phyloP scores from a whole-genome alignment of 2,888 invertebrate species.

The Temnothorax ravouxi region DNA sequence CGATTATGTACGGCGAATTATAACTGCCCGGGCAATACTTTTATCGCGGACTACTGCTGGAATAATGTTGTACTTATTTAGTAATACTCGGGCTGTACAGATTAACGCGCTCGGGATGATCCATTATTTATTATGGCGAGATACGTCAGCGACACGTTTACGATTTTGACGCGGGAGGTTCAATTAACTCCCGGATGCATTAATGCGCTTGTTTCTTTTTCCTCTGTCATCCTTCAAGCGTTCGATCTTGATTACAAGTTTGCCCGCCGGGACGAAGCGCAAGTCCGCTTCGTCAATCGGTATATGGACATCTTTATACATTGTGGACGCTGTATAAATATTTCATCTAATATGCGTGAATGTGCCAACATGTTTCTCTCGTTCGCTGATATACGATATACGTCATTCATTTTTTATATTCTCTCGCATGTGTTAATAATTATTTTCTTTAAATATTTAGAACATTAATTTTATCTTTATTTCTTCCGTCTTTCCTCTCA shows the following conservation, averaged over 20 bases:
- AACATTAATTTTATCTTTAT: neutral
- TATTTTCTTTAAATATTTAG: neutral
- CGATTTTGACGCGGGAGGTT: slow-evolving; percentile 59
- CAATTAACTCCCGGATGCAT: slow-evolving; percentile 63
- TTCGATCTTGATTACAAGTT: slow-evolving; percentile 54
- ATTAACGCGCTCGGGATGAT: slow-evolving; percentile 53
- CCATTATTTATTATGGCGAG: slow-evolving; percentile 62
- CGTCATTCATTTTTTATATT: neutral
- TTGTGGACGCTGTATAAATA: slow-evolving; percentile 44
- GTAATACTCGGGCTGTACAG: slow-evolving; percentile 38
- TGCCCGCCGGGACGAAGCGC: slow-evolving; percentile 45
- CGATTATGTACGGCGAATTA: slow-evolving; percentile 66
- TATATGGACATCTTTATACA: slow-evolving; percentile 49
- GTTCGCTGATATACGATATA: neutral
- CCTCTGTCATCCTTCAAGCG: slow-evolving; percentile 40
- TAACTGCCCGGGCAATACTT: slow-evolving; percentile 52
- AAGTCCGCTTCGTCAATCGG: slow-evolving; percentile 43
- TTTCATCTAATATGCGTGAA: slow-evolving; percentile 51
- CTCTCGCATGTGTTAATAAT: neutral
- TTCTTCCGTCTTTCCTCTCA: neutral
- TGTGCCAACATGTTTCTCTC: slow-evolving; percentile 22
- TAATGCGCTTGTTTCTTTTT: slow-evolving; percentile 37
- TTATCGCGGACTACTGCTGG: slow-evolving; percentile 25
- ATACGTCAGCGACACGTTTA: slow-evolving; percentile 60
- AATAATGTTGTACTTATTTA: slow-evolving; percentile 54